Percentiles rank a stretch among this genome's conserved stretches.
Evolutionary conservation across 2,888 invertebrate genomes (phyloP).

Genomic region (Nemurella pictetii): DNA sequence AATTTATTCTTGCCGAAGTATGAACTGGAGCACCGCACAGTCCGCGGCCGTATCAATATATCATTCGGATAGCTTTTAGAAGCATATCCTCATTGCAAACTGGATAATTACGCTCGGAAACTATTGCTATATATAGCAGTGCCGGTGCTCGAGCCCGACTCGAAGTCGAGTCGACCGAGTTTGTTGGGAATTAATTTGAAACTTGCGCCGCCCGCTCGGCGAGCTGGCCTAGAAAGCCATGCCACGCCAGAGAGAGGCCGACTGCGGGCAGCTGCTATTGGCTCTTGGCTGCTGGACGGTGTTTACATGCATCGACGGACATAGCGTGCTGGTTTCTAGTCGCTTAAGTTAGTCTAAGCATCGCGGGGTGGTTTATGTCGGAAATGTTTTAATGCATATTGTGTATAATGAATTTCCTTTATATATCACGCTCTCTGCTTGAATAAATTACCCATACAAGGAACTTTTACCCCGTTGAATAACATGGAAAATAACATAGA

Average conservation of each 20-base stretch:
- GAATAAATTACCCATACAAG: too few relatives aligned
- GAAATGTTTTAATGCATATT: too few relatives aligned
- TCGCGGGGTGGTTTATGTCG: too few relatives aligned
- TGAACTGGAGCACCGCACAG: constrained; percentile 11
- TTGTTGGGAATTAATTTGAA: constrained; percentile 31
- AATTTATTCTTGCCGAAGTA: constrained; percentile 27
- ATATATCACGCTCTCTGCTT: too few relatives aligned
- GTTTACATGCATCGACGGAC: too few relatives aligned
- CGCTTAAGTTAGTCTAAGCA: too few relatives aligned
- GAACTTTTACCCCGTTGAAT: too few relatives aligned
- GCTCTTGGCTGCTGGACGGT: too few relatives aligned
- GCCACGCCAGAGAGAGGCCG: background rate
- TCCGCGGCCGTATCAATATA: constrained; percentile 29
- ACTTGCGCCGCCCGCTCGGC: background rate
- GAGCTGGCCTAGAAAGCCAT: background rate
- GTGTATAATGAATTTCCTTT: too few relatives aligned
- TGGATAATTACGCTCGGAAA: constrained; percentile 32
- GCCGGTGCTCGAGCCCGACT: background rate
- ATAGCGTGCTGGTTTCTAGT: too few relatives aligned
- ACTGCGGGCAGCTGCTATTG: background rate
- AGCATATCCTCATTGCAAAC: background rate
- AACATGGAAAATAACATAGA: too few relatives aligned
- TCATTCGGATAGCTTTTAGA: constrained; percentile 23
- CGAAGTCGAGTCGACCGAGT: background rate
- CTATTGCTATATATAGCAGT: background rate